Percentiles rank a stretch among this genome's conserved stretches.
Evolutionary conservation across 2,113 vertebrate species (phyloP).

Genomic region (Cryptotis parvus): DNA sequence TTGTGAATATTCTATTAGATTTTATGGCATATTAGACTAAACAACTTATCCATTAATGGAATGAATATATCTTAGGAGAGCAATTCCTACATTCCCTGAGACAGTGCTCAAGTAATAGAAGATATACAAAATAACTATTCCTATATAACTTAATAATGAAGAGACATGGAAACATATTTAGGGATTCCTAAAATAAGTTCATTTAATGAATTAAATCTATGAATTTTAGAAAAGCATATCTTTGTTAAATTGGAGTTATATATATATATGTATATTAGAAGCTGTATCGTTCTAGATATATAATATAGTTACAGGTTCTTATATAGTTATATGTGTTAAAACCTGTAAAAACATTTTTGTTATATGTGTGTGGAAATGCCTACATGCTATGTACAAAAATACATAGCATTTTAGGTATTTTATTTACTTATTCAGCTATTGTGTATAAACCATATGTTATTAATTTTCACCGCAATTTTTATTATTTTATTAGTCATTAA

Average conservation of each 20-base stretch:
- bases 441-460: neutral
- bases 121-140: neutral
- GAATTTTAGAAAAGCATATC: conserved; percentile 13
- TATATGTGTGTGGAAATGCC: neutral
- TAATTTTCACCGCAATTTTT: conserved; percentile 48
- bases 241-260: conserved; percentile 30
- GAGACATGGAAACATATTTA: neutral
- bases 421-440: neutral
- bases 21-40: neutral
- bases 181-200: neutral
- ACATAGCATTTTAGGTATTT: neutral
- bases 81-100: neutral
- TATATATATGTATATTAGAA: too few relatives aligned
- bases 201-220: neutral
- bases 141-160: neutral
- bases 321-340: too few relatives aligned
- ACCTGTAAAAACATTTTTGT: neutral
- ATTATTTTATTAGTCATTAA: conserved; percentile 56
- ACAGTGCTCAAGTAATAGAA: neutral
- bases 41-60: neutral
- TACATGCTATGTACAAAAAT: neutral
- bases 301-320: too few relatives aligned
- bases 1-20: neutral
- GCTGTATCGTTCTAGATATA: too few relatives aligned
- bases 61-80: conserved; percentile 9